phyloP scores from a whole-genome alignment of 1,140 invertebrate genomes.

The Formica selysi region DNA sequence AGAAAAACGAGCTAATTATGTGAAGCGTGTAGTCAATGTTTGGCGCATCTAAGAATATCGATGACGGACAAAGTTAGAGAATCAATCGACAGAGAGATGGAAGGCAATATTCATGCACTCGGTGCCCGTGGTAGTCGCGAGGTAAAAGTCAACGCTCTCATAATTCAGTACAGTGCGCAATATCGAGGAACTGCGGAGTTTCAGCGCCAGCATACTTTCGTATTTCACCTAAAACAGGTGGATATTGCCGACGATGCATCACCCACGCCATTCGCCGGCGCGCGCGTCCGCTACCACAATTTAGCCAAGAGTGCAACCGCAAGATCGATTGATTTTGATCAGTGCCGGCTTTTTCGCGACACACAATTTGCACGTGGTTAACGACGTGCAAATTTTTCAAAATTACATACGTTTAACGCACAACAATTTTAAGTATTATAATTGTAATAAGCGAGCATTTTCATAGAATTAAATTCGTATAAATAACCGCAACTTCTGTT shows the following conservation, averaged over 20 bases:
- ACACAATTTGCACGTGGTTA: background rate
- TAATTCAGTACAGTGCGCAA: constrained; percentile 66
- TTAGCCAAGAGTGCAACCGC: constrained; percentile 1
- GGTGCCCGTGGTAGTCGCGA: background rate
- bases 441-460: background rate
- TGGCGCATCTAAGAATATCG: constrained; percentile 36
- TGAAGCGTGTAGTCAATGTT: background rate
- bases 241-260: constrained; percentile 71
- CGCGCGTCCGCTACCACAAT: background rate
- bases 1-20: constrained; percentile 3
- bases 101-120: constrained; percentile 52
- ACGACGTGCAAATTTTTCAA: background rate
- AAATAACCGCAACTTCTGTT: background rate
- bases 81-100: constrained; percentile 42
- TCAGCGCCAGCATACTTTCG: constrained; percentile 59
- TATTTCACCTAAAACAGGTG: constrained; percentile 72
- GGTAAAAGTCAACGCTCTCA: constrained; percentile 58
- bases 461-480: no score
- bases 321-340: constrained; percentile 53
- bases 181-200: constrained; percentile 63
- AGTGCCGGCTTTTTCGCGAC: background rate
- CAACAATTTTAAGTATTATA: background rate
- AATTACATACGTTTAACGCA: background rate
- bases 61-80: constrained; percentile 29
- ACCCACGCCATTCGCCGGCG: constrained; percentile 8